These are phyloP conservation scores for Tyrophagus putrescentiae DNA, from an alignment of 1,140 invertebrate species.

Conservation along the genomic window DNA sequence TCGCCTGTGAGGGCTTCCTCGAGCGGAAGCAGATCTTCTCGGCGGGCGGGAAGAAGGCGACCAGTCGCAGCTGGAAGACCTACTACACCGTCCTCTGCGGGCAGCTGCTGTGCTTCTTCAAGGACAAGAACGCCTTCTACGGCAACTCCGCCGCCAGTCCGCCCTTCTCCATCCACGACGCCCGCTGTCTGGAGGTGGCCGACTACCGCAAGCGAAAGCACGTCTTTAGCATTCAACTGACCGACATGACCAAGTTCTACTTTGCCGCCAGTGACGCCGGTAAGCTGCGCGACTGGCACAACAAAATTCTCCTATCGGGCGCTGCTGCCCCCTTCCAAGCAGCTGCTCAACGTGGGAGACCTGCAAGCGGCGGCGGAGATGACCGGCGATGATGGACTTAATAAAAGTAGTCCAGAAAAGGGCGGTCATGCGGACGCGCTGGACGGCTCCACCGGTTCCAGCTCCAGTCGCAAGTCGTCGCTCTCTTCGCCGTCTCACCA, in stretches of 20 bases:
- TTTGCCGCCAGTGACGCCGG: constrained; percentile 56
- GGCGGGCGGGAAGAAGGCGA: constrained; percentile 78
- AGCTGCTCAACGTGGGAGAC: constrained; percentile 51
- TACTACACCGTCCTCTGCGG: constrained; percentile 91
- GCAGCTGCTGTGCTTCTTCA: constrained; percentile 93
- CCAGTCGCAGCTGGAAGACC: constrained; percentile 84
- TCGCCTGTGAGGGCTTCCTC: constrained; percentile 75
- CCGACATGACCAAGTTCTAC: constrained; percentile 87
- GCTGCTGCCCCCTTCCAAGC: constrained; percentile 67
- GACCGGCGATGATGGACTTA: neutral
- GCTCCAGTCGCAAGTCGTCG: constrained; percentile 5
- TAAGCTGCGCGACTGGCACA: constrained; percentile 80
- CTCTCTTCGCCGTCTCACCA: neutral
- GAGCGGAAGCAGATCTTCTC: constrained; percentile 90
- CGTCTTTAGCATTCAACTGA: constrained; percentile 85
- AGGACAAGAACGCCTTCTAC: constrained; percentile 77
- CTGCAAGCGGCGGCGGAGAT: neutral
- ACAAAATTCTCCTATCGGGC: constrained; percentile 87
- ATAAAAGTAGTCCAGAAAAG: constrained; percentile 4
- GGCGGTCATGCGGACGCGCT: neutral
- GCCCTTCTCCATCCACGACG: constrained; percentile 74
- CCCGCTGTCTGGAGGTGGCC: constrained; percentile 65
- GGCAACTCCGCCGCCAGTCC: constrained; percentile 67
- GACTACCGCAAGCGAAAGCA: constrained; percentile 96
- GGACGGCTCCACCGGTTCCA: neutral